Evolutionary conservation across 2,797 vertebrate species (phyloP), one percentile per base, ranked within the genome.

Genomic region (Borostomias antarcticus): DNA sequence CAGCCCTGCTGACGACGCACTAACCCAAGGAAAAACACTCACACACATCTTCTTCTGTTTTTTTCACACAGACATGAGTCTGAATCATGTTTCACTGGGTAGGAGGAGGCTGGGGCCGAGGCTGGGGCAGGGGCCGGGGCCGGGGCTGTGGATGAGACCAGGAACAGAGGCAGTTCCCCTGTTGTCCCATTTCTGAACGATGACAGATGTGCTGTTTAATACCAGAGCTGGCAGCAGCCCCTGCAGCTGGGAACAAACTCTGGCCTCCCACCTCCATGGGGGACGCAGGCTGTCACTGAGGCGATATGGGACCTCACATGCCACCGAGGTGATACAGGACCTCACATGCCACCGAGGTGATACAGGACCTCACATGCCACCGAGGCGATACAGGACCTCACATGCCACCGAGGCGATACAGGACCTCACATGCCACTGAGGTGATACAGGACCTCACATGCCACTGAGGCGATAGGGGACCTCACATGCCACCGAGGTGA

Each of bases 151-250:
- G n/a, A n/a, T n/a, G n/a, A n/a, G n/a, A n/a, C n/a, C n/a, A n/a
- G n/a, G n/a, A n/a, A n/a, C n/a, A 29, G 58, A 26, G 26, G 13
- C 15, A 3, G 23, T 71, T 66, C 63, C 67, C 17, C 72, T 71
- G 79, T 62, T 74, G 75, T 72, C 68, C 59, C 61, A 40, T 64
- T 62, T 69, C 72, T 61, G 76, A 58, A 37, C 73, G 32, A 75
- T 79, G 84, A 87, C 88, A 88, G 87, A 88, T 85, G 84, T 83
- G 80, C 72, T 69, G 75, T 82, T 86, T 86, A 87, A 89, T 84
- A 84, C 76, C 79, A 72, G 71, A 65, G 78, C 74, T 85, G 81
- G 81, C 81, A 80, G 69, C 62, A 13, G 61, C 76, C 74, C 62
- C 7, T 13, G 65, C 73, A 80, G 69, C 78, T 79, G 68, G 73